Evolutionary conservation across 2,797 vertebrate species (phyloP).

Genomic region (Garrulus glandarius): DNA sequence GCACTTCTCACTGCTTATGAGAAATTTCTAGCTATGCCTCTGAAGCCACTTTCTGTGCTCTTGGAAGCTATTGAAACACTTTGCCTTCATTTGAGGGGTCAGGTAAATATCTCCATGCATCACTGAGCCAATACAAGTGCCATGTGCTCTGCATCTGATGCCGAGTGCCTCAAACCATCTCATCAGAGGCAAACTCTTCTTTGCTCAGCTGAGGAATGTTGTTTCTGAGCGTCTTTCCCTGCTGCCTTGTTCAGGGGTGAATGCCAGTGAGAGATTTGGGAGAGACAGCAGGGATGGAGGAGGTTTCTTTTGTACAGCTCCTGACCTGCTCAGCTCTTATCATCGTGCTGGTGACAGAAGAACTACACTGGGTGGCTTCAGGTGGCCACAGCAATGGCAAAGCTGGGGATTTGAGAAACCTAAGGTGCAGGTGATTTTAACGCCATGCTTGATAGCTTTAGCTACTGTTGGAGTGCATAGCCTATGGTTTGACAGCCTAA

Average conservation of each 20-base stretch:
- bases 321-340: neutral
- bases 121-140: accelerated
- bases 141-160: neutral
- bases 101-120: neutral
- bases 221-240: neutral
- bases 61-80: neutral
- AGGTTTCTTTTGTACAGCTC: neutral
- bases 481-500: neutral
- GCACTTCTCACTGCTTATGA: neutral
- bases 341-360: neutral
- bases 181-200: neutral
- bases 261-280: neutral
- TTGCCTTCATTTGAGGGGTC: neutral
- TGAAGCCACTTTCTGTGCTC: neutral
- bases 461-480: neutral
- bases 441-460: neutral
- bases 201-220: neutral
- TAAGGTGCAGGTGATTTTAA: neutral
- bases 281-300: neutral
- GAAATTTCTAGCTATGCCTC: neutral
- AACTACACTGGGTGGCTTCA: neutral
- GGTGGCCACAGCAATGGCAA: neutral
- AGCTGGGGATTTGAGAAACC: neutral
- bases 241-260: neutral
- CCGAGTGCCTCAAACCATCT: accelerated